Conservation (phyloP, 2,797 vertebrate species). For the Malacoraja senta region DNA sequence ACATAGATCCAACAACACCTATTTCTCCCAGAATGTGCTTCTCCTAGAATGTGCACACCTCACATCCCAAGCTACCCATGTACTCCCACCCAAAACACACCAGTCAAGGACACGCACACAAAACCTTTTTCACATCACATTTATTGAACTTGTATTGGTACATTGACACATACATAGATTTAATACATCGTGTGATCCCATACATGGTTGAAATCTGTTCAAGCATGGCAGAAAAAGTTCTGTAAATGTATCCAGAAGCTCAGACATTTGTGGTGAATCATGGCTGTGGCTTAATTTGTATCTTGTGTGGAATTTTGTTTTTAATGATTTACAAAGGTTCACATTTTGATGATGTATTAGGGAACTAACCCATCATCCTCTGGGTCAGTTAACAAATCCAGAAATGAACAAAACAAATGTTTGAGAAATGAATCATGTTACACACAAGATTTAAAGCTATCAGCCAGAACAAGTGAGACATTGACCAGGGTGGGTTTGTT, state of each 20-base stretch:
- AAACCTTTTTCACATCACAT: background rate
- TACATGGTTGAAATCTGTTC: background rate
- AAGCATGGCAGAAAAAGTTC: background rate
- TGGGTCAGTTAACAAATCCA: too few species aligned
- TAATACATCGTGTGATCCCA: background rate
- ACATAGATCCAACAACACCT: too few species aligned
- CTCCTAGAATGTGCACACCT: too few species aligned
- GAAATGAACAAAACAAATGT: too few species aligned
- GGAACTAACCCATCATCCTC: too few species aligned
- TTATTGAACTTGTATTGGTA: background rate
- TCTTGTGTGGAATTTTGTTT: too few species aligned
- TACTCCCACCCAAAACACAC: background rate
- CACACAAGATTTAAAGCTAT: background rate
- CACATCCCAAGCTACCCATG: background rate
- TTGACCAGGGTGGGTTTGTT: slow-evolving; percentile 9
- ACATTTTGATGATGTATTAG: background rate
- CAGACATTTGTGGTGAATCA: too few species aligned
- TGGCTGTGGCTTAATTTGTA: too few species aligned
- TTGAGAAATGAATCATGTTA: too few species aligned
- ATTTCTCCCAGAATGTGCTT: too few species aligned
- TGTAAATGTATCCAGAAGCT: background rate
- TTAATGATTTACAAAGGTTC: background rate
- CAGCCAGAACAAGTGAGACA: background rate
- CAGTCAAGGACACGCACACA: background rate
- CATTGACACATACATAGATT: background rate